Evolutionary conservation across 2,888 invertebrate genomes (phyloP).

Genomic region (Ormyrus thymus): DNA sequence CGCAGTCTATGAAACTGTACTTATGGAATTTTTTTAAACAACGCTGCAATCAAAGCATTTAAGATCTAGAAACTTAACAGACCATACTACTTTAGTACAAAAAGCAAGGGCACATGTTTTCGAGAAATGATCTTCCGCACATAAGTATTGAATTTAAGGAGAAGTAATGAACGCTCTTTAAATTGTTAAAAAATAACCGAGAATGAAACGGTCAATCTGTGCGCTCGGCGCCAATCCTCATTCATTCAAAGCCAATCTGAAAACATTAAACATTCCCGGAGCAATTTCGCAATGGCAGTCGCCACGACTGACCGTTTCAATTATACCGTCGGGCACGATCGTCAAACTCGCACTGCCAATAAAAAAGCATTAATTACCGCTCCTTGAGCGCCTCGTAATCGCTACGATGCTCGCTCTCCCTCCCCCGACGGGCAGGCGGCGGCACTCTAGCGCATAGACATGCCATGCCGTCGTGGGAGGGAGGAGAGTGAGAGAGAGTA

Average conservation of each 20-base stretch:
- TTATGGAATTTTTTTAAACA: slow-evolving; percentile 28
- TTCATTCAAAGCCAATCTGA: no score
- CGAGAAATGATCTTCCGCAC: neutral
- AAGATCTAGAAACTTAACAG: slow-evolving; percentile 15
- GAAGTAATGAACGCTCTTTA: no score
- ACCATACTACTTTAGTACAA: neutral
- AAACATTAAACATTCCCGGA: no score
- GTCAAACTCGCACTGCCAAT: slow-evolving; percentile 8
- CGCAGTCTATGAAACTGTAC: slow-evolving; percentile 28
- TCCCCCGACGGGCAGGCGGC: no score
- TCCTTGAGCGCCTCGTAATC: slow-evolving; percentile 37
- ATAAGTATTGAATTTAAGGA: neutral
- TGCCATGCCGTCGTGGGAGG: no score
- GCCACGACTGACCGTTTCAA: slow-evolving; percentile 1
- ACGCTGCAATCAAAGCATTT: slow-evolving; percentile 12
- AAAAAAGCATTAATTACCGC: slow-evolving; percentile 43
- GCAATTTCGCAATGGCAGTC: no score
- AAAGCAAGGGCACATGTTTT: neutral
- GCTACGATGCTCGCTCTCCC: neutral
- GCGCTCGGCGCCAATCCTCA: no score
- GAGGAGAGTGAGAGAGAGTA: neutral
- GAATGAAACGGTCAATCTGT: no score
- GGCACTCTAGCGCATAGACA: no score
- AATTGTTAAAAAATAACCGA: no score
- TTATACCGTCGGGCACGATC: neutral